These are phyloP conservation scores for Tetragnatha montana DNA, from an alignment of 2,888 invertebrate species.

Conservation along the genomic window DNA sequence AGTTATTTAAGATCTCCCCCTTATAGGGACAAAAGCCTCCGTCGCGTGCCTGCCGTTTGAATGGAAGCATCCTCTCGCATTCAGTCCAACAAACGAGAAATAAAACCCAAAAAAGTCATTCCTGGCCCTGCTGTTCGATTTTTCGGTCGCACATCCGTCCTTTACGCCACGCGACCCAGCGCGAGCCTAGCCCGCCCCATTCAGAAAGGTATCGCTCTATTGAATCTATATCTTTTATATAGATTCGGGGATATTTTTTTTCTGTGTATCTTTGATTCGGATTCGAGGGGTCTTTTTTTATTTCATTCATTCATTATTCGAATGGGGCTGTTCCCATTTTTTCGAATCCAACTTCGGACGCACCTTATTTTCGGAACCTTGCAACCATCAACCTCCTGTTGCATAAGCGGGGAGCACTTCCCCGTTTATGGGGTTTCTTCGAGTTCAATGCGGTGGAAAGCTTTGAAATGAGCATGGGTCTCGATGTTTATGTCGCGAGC, in stretches of 20 bases:
- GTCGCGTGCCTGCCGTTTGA: slow-evolving; percentile 52
- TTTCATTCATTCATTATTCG: slow-evolving; percentile 19
- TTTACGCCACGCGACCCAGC: slow-evolving; percentile 54
- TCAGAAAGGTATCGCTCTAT: slow-evolving; percentile 49
- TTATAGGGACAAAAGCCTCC: slow-evolving; percentile 6
- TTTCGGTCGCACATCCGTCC: slow-evolving; percentile 59
- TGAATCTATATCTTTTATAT: slow-evolving; percentile 27
- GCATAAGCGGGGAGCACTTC: not conserved
- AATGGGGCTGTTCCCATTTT: slow-evolving; percentile 58
- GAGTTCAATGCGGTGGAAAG: not conserved
- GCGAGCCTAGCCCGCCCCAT: slow-evolving; percentile 53
- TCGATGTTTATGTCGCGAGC: not conserved
- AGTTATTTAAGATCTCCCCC: slow-evolving; percentile 13
- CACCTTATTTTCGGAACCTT: slow-evolving; percentile 64
- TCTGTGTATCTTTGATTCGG: slow-evolving; percentile 55
- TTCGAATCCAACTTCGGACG: slow-evolving; percentile 45
- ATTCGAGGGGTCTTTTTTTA: not conserved
- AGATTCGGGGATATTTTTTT: slow-evolving; percentile 7
- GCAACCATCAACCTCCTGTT: not conserved
- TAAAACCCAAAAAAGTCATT: slow-evolving; percentile 28
- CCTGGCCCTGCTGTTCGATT: slow-evolving; percentile 58
- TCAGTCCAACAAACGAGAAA: slow-evolving; percentile 42
- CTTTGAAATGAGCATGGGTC: not conserved
- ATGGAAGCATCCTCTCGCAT: slow-evolving; percentile 37
- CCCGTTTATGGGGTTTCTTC: not conserved